Evolutionary conservation across 2,888 invertebrate genomes (phyloP), one percentile per base, ranked within the genome.

Genomic region (Teleiodes luculella): DNA sequence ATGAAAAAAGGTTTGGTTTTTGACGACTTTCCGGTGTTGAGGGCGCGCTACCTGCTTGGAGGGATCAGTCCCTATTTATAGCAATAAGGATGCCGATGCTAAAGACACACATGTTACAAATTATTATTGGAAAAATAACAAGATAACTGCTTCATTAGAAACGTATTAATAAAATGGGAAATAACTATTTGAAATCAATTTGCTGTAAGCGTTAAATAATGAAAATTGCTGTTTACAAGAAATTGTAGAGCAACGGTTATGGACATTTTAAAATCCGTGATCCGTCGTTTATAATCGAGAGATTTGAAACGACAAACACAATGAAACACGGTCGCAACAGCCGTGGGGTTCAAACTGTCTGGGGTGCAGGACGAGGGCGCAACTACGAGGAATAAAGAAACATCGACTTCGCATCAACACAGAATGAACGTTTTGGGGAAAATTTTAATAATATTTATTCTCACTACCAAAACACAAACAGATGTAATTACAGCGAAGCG

Each of bases 351-450:
- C 67, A 57, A 68, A 69, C 53, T 64, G 63, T 68, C 77, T 82
- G 72, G 87, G 86, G 86, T 71, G 73, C 76, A 69, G 70, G 70
- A 77, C 72, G 77, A 84, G 87, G 86, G 88, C 86, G 85, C 77
- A 71, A 84, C 76, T 70, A 79, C n/a, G 39, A 70, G 69, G 69
- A 76, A 80, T 76, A 76, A 74, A 76, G 75, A 74, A 74, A 77
- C 76, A 80, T 76, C 72, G 78, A 76, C 81, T 78, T 74, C 68
- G 70, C 73, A 81, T 76, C 77, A 80, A 76, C 71, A 65, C n/a
- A n/a, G n/a, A n/a, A n/a, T n/a, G n/a, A n/a, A n/a, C n/a, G n/a
- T n/a, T 62, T 68, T 61, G 63, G 70, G 73, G 68, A 68, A 63
- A 59, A 63, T 53, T 53, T 50, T 54, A 54, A 53, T 58, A 49